Base-by-base conservation (phyloP, 2,797 vertebrate species). In the Malurus splendens region DNA sequence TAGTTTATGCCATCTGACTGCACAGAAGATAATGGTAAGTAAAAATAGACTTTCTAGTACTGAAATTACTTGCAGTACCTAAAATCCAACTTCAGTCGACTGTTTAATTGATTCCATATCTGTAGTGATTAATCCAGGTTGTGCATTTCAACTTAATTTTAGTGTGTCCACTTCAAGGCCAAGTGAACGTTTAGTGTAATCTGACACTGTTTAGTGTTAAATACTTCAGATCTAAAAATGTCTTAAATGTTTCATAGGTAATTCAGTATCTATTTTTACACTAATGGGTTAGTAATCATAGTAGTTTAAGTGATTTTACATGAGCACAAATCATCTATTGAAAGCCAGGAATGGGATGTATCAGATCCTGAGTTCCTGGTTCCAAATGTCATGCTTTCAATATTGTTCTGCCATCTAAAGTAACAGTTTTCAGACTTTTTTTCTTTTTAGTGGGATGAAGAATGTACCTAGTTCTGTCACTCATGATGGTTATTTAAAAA, bases 21-120 rank as follows among this genome's bases (percentile, higher is more conserved):
- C 70, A 44, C 30, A 62, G 77, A 76, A 82, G 74, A 84, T 33
- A 66, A 82, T 39, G 92, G 91, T 93, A 88, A 94, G 93, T 94
- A 90, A 79, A 86, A 80, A 10, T 3, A 87, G 82, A 56, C 18
- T 30, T 82, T 67, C 5, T 47, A 28, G 67, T 82, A 64, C 56
- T 78, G 62, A 24, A 81, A 38, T 82, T 12, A 42, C 55, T 78
- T 87, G 22, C 19, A 47, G 56, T 66, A 60, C 47, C 39, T 78
- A 51, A 83, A 81, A 56, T 51, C 11, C 44, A 61, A 1, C 36
- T 80, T 80, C 12, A 28, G 9, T 24, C n/a, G 39, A 20, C 10
- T 64, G 24, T 54, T 79, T 22, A 84, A 25, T n/a, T 67, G 55
- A 45, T 55, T 80, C 4, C 12, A 60, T 14, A 57, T 38, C 44